Evolutionary conservation across 1,140 invertebrate genomes (phyloP).

Genomic region (Nilaparvata lugens): DNA sequence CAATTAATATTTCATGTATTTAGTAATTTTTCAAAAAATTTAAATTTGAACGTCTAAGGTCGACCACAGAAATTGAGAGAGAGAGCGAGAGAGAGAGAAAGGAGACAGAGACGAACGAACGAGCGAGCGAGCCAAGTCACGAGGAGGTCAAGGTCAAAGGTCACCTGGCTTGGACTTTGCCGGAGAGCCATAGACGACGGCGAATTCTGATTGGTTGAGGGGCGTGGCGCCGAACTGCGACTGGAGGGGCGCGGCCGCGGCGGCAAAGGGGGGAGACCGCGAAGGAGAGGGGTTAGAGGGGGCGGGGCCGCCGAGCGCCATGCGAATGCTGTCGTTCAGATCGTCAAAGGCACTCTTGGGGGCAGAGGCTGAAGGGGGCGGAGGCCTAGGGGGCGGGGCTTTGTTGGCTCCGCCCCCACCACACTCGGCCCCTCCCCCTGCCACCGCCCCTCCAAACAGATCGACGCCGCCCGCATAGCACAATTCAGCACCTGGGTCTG

Average conservation of each 20-base stretch:
- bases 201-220: constrained; percentile 45
- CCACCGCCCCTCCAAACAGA: constrained; percentile 37
- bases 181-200: constrained; percentile 17
- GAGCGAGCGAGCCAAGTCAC: not conserved
- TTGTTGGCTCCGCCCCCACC: constrained; percentile 1
- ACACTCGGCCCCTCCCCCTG: constrained; percentile 32
- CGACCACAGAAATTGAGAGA: not conserved
- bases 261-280: constrained; percentile 6
- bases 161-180: constrained; percentile 27
- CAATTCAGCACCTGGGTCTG: constrained; percentile 27
- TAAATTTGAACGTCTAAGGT: not conserved
- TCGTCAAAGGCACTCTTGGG: constrained; percentile 58
- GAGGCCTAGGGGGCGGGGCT: constrained; percentile 20
- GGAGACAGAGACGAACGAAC: constrained; percentile 6
- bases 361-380: constrained; percentile 43
- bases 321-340: constrained; percentile 56
- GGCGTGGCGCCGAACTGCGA: constrained; percentile 32
- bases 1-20: no score
- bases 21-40: not conserved
- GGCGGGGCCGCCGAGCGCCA: constrained; percentile 52
- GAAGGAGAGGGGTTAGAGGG: constrained; percentile 19
- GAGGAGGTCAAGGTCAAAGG: constrained; percentile 11
- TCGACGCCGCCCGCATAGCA: constrained; percentile 37
- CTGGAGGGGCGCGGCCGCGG: constrained; percentile 22
- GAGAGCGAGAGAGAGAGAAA: not conserved